These are phyloP conservation scores for Cephus pygmeus DNA, from an alignment of 2,888 invertebrate species.

Conservation along the genomic window DNA sequence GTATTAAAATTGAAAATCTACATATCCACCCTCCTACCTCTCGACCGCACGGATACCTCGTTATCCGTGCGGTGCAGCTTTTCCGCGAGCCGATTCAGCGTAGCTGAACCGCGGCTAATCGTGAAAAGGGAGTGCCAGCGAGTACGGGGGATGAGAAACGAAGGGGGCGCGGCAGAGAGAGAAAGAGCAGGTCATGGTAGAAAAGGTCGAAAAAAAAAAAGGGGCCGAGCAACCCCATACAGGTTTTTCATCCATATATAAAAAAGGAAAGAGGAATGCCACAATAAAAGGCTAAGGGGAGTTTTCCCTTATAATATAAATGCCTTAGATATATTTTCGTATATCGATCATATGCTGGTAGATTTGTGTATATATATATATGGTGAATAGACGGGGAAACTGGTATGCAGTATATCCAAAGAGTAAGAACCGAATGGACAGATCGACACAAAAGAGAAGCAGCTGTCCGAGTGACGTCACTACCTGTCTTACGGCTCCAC, in stretches of 20 bases:
- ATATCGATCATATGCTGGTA: not conserved
- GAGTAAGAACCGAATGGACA: slow-evolving; percentile 3
- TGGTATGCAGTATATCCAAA: not conserved
- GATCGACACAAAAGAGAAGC: slow-evolving; percentile 31
- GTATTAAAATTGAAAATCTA: not conserved
- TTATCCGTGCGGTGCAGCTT: not conserved
- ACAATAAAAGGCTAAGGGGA: not conserved
- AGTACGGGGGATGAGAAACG: not conserved
- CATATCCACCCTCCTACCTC: not conserved
- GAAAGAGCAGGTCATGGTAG: not conserved
- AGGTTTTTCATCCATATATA: not conserved
- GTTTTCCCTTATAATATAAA: not conserved
- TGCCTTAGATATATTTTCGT: not conserved
- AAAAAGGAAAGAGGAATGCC: not conserved
- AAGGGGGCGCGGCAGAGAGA: no score
- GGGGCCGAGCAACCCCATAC: not conserved
- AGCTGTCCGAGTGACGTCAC: slow-evolving; percentile 26
- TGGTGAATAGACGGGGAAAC: not conserved
- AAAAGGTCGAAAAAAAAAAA: not conserved
- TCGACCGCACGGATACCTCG: no score
- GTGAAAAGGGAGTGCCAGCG: not conserved
- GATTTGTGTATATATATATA: not conserved
- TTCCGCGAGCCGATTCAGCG: not conserved
- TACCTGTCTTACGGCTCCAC: slow-evolving; percentile 53
- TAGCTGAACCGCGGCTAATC: not conserved